Evolutionary conservation across 1,140 invertebrate species (phyloP).

Genomic region (Hetaerina americana): DNA sequence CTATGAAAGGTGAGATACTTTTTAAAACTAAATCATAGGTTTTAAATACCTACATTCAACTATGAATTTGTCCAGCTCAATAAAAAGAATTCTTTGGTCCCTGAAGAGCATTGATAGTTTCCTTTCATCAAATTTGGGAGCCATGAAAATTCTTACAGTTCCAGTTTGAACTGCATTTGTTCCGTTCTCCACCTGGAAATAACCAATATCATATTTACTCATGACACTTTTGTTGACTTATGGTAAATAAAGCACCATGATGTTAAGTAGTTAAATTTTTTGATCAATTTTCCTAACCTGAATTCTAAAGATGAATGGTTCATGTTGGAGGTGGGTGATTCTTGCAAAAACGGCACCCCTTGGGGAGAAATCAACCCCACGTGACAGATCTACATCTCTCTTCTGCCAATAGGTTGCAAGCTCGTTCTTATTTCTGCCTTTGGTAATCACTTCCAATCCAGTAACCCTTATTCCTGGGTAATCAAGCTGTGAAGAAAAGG

Average conservation of each 20-base stretch:
- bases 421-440: slow-evolving; percentile 18
- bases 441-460: slow-evolving; percentile 14
- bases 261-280: background rate
- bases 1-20: too few relatives aligned
- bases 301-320: slow-evolving; percentile 28
- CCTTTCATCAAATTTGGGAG: slow-evolving; percentile 39
- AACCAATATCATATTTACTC: background rate
- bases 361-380: slow-evolving; percentile 34
- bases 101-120: slow-evolving; percentile 31
- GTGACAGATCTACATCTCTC: slow-evolving; percentile 32
- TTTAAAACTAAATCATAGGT: too few relatives aligned
- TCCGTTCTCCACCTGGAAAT: slow-evolving; percentile 26
- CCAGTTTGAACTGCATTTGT: slow-evolving; percentile 21
- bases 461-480: slow-evolving; percentile 20
- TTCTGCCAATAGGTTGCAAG: slow-evolving; percentile 36
- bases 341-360: slow-evolving; percentile 31
- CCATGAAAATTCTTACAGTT: slow-evolving; percentile 46
- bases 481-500: slow-evolving; percentile 16
- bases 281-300: background rate
- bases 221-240: background rate
- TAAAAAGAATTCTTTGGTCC: slow-evolving; percentile 37
- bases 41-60: slow-evolving; percentile 32
- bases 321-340: slow-evolving; percentile 34
- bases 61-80: slow-evolving; percentile 44
- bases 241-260: background rate